Percentiles rank a stretch among this genome's conserved stretches.
These are phyloP conservation scores for Triops longicaudatus DNA, from an alignment of 1,140 invertebrate species.

Conservation along the genomic window DNA sequence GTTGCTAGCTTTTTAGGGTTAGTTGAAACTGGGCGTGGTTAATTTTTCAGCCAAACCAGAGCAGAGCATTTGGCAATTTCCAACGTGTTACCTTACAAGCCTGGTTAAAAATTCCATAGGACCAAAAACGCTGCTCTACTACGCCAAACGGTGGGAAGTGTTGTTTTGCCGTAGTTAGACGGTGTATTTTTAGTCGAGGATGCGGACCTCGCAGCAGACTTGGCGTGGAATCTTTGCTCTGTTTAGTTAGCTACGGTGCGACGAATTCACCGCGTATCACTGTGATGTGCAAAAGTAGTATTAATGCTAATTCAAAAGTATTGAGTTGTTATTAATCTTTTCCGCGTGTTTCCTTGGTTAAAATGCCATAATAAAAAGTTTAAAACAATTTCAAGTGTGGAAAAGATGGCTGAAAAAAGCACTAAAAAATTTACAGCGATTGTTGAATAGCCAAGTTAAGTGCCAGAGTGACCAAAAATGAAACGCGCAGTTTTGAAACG, in stretches of 20 bases:
- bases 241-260: background rate
- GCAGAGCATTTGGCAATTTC: too few species aligned
- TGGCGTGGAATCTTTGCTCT: background rate
- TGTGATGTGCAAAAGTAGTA: background rate
- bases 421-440: background rate
- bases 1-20: too few species aligned
- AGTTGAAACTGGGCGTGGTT: too few species aligned
- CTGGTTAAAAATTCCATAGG: background rate
- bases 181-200: constrained; percentile 15
- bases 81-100: background rate
- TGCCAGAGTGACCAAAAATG: constrained; percentile 18
- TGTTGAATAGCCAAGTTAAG: background rate
- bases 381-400: background rate
- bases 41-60: too few species aligned
- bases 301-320: background rate
- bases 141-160: background rate
- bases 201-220: background rate
- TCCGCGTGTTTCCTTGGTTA: too few species aligned
- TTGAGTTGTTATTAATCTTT: background rate
- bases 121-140: background rate
- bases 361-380: background rate
- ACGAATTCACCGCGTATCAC: background rate
- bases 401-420: background rate
- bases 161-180: background rate
- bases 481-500: constrained; percentile 23